Evolutionary conservation across 2,113 vertebrate species (phyloP).

Genomic region (Rhynchopsitta pachyrhyncha): DNA sequence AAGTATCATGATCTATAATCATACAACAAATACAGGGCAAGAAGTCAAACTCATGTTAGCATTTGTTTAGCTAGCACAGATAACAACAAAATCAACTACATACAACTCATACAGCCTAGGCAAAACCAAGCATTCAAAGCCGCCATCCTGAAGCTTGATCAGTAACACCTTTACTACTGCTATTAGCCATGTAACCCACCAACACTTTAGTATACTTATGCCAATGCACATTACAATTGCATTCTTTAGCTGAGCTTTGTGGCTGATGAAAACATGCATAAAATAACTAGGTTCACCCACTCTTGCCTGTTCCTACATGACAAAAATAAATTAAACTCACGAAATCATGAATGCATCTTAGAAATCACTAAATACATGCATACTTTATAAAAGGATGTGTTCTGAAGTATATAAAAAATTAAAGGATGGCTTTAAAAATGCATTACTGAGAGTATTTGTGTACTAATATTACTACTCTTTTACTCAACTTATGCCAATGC

Average conservation of each 20-base stretch:
- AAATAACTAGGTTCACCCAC: background rate
- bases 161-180: background rate
- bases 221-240: too few species aligned
- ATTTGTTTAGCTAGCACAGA: background rate
- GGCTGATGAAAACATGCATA: background rate
- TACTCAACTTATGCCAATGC: background rate
- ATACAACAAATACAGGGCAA: background rate
- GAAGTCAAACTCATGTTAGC: background rate
- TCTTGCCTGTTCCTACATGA: background rate
- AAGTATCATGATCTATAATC: background rate
- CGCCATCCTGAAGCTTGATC: background rate
- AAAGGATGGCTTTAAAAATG: background rate
- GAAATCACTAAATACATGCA: background rate
- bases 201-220: rapidly evolving
- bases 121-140: background rate
- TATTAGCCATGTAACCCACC: background rate
- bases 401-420: background rate
- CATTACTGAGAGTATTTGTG: background rate
- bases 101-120: background rate
- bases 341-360: background rate
- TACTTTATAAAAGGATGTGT: rapidly evolving
- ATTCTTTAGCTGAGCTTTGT: background rate
- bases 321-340: background rate
- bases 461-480: background rate
- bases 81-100: background rate